phyloP scores from a whole-genome alignment of 2,888 invertebrate species.

The Horisme vitalbata region DNA sequence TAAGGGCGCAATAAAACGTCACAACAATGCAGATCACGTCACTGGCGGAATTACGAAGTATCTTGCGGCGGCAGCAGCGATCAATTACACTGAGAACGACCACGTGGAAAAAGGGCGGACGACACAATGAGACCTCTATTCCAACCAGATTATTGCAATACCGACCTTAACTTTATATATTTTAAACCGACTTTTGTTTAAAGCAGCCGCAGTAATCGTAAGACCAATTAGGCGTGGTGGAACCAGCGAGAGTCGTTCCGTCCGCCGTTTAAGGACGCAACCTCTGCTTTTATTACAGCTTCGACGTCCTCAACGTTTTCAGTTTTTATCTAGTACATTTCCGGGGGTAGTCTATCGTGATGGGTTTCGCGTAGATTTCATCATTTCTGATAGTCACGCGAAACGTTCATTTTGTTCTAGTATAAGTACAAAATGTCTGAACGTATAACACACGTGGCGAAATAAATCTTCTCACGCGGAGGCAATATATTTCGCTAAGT shows the following conservation, averaged over 20 bases:
- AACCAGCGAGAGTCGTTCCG: slow-evolving; percentile 47
- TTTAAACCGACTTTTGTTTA: slow-evolving; percentile 47
- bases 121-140: slow-evolving; percentile 50
- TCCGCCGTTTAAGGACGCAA: slow-evolving; percentile 50
- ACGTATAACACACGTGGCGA: slow-evolving; percentile 31
- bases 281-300: slow-evolving; percentile 49
- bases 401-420: slow-evolving; percentile 39
- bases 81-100: slow-evolving; percentile 76
- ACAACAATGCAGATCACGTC: slow-evolving; percentile 79
- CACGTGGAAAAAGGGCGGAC: slow-evolving; percentile 64
- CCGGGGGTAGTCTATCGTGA: slow-evolving; percentile 14
- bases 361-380: slow-evolving; percentile 6
- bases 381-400: slow-evolving; percentile 32
- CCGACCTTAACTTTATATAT: slow-evolving; percentile 43
- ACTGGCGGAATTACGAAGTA: slow-evolving; percentile 73
- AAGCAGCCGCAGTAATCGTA: slow-evolving; percentile 48
- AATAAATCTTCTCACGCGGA: slow-evolving; percentile 43
- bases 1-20: slow-evolving; percentile 64
- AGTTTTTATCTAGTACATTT: slow-evolving; percentile 29
- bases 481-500: slow-evolving; percentile 46
- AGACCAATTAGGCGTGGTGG: slow-evolving; percentile 56
- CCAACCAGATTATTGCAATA: slow-evolving; percentile 40
- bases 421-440: slow-evolving; percentile 30
- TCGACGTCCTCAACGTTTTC: slow-evolving; percentile 41
- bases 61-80: slow-evolving; percentile 72